Conservation (phyloP, 2,113 vertebrate genomes). For the Hippocampus comes region DNA sequence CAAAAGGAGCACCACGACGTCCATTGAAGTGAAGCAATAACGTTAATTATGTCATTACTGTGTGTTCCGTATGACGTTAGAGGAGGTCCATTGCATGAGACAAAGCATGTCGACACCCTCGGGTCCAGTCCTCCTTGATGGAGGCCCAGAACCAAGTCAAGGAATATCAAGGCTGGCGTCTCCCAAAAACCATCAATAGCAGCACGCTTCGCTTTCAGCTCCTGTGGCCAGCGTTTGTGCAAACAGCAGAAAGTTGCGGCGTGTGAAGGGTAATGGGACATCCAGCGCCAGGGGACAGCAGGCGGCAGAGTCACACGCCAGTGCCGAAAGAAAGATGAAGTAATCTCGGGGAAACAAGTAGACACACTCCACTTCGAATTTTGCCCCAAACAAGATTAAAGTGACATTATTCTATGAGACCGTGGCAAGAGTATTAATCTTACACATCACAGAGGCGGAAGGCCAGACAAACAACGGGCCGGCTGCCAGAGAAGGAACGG, state of each 20-base stretch:
- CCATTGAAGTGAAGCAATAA: too few species aligned
- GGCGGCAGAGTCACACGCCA: conserved; percentile 71
- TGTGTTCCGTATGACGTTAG: too few species aligned
- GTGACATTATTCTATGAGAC: conserved; percentile 79
- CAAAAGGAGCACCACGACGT: too few species aligned
- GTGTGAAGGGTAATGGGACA: conserved; percentile 82
- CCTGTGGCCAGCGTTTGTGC: conserved; percentile 74
- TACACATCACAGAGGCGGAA: conserved; percentile 61
- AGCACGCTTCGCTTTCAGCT: conserved; percentile 61
- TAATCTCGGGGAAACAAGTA: conserved; percentile 78
- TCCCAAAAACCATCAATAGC: conserved; percentile 59
- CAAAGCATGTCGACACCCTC: neutral
- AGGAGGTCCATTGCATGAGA: neutral
- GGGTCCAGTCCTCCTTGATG: neutral
- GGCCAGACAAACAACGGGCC: conserved; percentile 61
- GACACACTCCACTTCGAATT: conserved; percentile 79
- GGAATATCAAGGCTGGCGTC: conserved; percentile 52
- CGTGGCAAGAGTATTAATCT: conserved; percentile 77
- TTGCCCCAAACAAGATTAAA: conserved; percentile 81
- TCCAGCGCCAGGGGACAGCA: conserved; percentile 77
- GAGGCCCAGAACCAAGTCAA: conserved; percentile 13
- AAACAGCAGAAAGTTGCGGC: conserved; percentile 77
- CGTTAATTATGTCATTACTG: too few species aligned
- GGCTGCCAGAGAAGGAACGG: conserved; percentile 37
- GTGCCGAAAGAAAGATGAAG: conserved; percentile 78